Evolutionary conservation across 2,888 invertebrate species (phyloP).

Genomic region (Apamea anceps): DNA sequence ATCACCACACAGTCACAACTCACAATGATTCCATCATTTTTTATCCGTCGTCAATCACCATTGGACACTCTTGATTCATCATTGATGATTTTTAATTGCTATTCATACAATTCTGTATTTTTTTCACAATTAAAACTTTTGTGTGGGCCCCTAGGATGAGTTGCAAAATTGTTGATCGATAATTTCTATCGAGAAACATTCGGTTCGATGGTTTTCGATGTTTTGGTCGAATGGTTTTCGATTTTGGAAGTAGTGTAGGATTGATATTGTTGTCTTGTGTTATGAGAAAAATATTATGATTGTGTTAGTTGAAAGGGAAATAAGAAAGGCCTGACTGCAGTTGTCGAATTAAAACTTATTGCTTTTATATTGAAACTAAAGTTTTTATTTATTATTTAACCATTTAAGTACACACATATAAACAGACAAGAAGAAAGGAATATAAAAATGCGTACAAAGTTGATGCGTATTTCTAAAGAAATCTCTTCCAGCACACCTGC

Average conservation of each 20-base stretch:
- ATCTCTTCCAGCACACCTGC: too few species aligned
- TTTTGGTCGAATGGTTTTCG: constrained; percentile 47
- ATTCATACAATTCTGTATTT: constrained; percentile 71
- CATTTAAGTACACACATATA: too few species aligned
- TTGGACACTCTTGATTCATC: constrained; percentile 71
- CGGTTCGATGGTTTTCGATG: constrained; percentile 45
- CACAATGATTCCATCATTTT: constrained; percentile 64
- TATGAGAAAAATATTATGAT: constrained; percentile 9
- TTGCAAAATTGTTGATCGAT: constrained; percentile 63
- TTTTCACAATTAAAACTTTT: constrained; percentile 73
- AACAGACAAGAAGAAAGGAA: neutral
- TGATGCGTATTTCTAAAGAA: neutral
- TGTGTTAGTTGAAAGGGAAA: neutral
- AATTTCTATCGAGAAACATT: constrained; percentile 58
- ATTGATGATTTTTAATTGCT: constrained; percentile 79
- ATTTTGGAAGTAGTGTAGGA: constrained; percentile 27
- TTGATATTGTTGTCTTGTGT: constrained; percentile 21
- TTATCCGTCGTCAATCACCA: constrained; percentile 71
- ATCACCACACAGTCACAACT: constrained; percentile 41
- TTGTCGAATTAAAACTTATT: neutral
- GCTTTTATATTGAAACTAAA: neutral
- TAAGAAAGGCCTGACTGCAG: too few species aligned
- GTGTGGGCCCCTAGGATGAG: constrained; percentile 70
- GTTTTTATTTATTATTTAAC: neutral
- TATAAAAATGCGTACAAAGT: neutral